phyloP scores from a whole-genome alignment of 2,797 vertebrate species.

The Sebastes steindachneri region DNA sequence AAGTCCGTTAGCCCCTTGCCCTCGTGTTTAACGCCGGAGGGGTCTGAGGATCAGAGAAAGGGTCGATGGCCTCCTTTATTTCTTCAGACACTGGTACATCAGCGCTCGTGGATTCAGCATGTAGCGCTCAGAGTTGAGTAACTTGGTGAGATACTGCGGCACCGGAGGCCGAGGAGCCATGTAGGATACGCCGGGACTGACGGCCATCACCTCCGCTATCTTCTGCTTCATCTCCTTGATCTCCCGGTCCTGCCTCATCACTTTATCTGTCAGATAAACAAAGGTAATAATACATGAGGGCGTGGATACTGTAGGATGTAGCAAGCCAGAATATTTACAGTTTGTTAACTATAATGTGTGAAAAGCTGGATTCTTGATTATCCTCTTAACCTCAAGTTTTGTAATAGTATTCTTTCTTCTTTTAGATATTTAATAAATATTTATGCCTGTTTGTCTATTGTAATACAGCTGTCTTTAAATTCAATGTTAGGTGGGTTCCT shows the following conservation, averaged over 20 bases:
- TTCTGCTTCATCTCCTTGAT: conserved; percentile 88
- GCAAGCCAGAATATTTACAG: background rate
- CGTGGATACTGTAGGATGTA: background rate
- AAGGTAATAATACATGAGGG: background rate
- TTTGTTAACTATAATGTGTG: background rate
- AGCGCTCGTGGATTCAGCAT: conserved; percentile 84
- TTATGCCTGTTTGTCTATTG: no score
- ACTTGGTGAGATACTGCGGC: conserved; percentile 87
- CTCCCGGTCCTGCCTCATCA: conserved; percentile 85
- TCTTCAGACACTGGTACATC: conserved; percentile 89
- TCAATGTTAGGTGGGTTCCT: no score
- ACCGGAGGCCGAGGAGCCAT: conserved; percentile 77
- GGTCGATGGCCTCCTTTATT: conserved; percentile 56
- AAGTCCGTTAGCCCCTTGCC: background rate
- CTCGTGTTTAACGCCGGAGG: background rate
- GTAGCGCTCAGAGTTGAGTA: conserved; percentile 86
- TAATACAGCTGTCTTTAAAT: no score
- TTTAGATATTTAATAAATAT: no score
- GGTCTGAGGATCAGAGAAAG: conserved; percentile 13
- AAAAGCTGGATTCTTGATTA: background rate
- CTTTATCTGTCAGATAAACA: conserved; percentile 74
- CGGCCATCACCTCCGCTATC: conserved; percentile 88
- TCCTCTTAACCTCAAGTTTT: no score
- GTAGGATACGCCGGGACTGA: conserved; percentile 84
- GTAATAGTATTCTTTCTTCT: no score